A percentile compares a stretch with the other conserved stretches of the same genome.
Conservation (phyloP, 35 echinoderm and acorn worm genomes). For the Stichopus chloronotus region DNA sequence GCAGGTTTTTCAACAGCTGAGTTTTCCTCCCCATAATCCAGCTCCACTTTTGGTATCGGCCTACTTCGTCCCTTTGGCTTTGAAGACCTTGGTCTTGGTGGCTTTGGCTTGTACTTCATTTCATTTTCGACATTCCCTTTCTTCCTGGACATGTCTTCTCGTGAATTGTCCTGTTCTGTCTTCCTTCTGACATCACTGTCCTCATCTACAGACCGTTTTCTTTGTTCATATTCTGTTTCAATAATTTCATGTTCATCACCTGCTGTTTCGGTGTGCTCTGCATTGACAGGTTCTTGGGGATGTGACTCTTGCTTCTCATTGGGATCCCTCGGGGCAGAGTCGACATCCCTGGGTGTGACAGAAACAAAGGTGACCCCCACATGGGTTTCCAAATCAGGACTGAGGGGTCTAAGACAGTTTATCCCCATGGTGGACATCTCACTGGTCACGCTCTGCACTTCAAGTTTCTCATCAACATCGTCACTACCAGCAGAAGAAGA, state of each 20-base stretch:
- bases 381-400: neutral
- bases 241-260: neutral
- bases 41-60: slow-evolving; percentile 12
- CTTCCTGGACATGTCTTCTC: neutral
- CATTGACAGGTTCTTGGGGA: neutral
- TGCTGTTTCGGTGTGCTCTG: neutral
- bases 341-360: slow-evolving; percentile 5
- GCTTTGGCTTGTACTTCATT: neutral
- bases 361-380: slow-evolving; percentile 21
- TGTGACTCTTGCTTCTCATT: neutral
- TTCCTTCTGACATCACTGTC: neutral
- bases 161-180: neutral
- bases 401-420: neutral
- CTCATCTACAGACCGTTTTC: neutral
- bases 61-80: neutral
- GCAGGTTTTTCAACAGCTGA: neutral
- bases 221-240: neutral
- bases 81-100: slow-evolving; percentile 28
- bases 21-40: slow-evolving; percentile 16
- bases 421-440: neutral
- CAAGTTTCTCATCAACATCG: slow-evolving; percentile 17
- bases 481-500: neutral
- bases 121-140: neutral
- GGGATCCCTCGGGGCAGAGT: neutral
- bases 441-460: slow-evolving; percentile 48